Conservation (phyloP, 2,888 invertebrate species). For the Eupsilia transversa region DNA sequence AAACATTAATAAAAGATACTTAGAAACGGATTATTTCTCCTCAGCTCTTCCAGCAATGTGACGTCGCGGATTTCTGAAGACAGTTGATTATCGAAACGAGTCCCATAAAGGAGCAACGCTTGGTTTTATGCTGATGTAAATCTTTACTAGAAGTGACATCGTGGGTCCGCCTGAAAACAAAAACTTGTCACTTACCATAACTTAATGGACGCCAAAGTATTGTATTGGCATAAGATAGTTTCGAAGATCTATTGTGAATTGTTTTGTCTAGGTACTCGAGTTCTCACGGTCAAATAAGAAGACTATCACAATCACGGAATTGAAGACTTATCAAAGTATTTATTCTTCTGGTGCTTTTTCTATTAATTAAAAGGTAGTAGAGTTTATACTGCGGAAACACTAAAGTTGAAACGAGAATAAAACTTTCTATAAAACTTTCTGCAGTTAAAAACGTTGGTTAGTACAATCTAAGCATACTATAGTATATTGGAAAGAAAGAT, state of each 20-base stretch:
- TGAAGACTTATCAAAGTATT: neutral
- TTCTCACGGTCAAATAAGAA: neutral
- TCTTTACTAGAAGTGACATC: conserved; percentile 32
- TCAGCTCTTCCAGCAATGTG: conserved; percentile 70
- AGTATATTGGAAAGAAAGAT: neutral
- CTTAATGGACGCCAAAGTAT: neutral
- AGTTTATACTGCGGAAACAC: neutral
- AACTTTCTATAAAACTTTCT: neutral
- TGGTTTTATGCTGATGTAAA: conserved; percentile 33
- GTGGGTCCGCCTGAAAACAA: neutral
- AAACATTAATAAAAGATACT: conserved; percentile 78
- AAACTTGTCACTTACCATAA: neutral
- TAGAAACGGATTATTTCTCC: conserved; percentile 76
- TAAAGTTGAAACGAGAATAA: neutral
- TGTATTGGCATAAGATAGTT: neutral
- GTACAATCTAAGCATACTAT: neutral
- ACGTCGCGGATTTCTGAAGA: conserved; percentile 79
- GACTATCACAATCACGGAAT: neutral
- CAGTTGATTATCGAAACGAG: conserved; percentile 84
- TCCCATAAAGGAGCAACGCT: conserved; percentile 70
- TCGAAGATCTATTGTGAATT: neutral
- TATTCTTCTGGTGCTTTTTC: neutral
- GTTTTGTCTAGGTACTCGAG: neutral
- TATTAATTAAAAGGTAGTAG: too few species aligned
- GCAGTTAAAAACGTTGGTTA: neutral